Evolutionary conservation across 2,797 vertebrate genomes (phyloP).

Genomic region (Acanthis flammea): DNA sequence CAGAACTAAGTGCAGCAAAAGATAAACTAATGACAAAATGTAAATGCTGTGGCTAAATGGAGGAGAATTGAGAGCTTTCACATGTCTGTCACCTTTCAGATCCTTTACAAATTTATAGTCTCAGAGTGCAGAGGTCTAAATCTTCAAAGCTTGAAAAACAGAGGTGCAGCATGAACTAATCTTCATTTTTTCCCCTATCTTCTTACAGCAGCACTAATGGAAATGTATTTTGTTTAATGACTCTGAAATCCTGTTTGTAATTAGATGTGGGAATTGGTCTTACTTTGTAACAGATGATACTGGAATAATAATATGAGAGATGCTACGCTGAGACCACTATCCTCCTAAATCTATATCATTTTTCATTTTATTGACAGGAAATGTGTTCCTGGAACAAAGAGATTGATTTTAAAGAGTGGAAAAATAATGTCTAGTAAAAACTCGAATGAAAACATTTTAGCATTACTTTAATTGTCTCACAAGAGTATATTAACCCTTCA

Average conservation of each 20-base stretch:
- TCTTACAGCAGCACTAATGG: slow-evolving; percentile 84
- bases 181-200: slow-evolving; percentile 74
- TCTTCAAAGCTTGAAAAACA: slow-evolving; percentile 72
- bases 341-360: slow-evolving; percentile 81
- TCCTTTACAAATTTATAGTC: slow-evolving; percentile 70
- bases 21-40: slow-evolving; percentile 49
- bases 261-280: slow-evolving; percentile 92
- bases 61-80: slow-evolving; percentile 38
- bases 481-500: slow-evolving; percentile 11
- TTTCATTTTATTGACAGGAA: slow-evolving; percentile 85
- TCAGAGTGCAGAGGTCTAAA: slow-evolving; percentile 69
- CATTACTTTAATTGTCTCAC: slow-evolving; percentile 26
- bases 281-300: slow-evolving; percentile 91
- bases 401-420: slow-evolving; percentile 79
- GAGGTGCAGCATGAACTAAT: slow-evolving; percentile 74
- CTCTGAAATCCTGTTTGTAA: slow-evolving; percentile 90
- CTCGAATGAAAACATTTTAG: slow-evolving; percentile 50
- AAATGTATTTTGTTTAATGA: slow-evolving; percentile 90
- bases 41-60: slow-evolving; percentile 25
- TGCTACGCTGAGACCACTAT: slow-evolving; percentile 80
- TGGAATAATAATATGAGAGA: slow-evolving; percentile 88
- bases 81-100: slow-evolving; percentile 55
- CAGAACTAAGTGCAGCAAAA: slow-evolving; percentile 45
- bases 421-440: slow-evolving; percentile 78
- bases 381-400: slow-evolving; percentile 76